phyloP scores from a whole-genome alignment of 2,797 vertebrate genomes.

The Phrynocephalus forsythii region DNA sequence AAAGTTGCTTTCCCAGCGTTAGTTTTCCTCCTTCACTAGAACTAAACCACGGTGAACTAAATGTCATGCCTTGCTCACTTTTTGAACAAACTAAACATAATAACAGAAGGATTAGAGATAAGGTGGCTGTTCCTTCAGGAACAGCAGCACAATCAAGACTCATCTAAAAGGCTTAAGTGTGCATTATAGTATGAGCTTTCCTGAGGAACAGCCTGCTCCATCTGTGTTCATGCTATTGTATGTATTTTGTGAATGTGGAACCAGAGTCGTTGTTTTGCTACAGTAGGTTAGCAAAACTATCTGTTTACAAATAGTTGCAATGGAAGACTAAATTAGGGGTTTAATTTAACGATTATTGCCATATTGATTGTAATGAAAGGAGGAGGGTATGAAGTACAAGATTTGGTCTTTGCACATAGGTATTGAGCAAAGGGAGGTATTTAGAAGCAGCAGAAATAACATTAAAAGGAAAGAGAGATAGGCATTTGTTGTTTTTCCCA shows the following conservation, averaged over 20 bases:
- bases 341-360: background rate
- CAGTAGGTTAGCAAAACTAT: too few species aligned
- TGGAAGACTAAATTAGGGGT: too few species aligned
- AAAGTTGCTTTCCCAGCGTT: background rate
- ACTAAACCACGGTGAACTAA: background rate
- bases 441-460: background rate
- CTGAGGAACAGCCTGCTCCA: too few species aligned
- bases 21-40: background rate
- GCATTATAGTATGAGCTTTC: too few species aligned
- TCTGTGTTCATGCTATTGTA: too few species aligned
- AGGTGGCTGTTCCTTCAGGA: background rate
- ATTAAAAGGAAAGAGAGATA: background rate
- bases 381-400: background rate
- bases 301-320: too few species aligned
- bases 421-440: background rate
- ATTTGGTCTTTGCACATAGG: background rate
- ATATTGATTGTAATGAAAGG: background rate
- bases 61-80: background rate
- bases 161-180: background rate
- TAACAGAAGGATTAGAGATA: background rate
- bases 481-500: background rate
- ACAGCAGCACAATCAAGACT: background rate
- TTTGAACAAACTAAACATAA: background rate
- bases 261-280: too few species aligned
- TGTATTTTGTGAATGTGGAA: too few species aligned